phyloP scores from a whole-genome alignment of 2,113 vertebrate genomes.

The Thymallus thymallus region DNA sequence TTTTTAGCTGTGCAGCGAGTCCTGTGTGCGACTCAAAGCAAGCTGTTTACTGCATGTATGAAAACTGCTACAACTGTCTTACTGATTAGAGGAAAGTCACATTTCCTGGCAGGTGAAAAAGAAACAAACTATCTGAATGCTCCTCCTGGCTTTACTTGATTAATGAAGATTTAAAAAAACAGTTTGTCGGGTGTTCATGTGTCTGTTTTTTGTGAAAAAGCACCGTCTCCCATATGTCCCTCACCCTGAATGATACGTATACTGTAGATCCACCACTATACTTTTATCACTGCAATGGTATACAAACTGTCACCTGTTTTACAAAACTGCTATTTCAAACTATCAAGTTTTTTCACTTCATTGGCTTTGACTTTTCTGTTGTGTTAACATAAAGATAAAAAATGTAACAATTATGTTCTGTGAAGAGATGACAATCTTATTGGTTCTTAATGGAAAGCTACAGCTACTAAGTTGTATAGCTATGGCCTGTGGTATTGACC shows the following conservation, averaged over 20 bases:
- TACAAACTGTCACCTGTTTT: slow-evolving; percentile 1
- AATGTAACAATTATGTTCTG: background rate
- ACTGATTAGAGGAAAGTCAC: background rate
- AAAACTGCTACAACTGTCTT: background rate
- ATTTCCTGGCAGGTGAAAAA: slow-evolving; percentile 6
- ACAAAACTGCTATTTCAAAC: slow-evolving; percentile 24
- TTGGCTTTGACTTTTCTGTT: slow-evolving; percentile 48
- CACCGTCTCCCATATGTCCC: background rate
- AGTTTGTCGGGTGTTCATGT: slow-evolving; percentile 12
- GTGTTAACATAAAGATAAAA: slow-evolving; percentile 17
- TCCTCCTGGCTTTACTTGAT: slow-evolving; percentile 67
- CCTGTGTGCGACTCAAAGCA: slow-evolving; percentile 7
- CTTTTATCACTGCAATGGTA: slow-evolving; percentile 2
- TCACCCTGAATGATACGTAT: slow-evolving; percentile 15
- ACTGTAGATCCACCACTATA: background rate
- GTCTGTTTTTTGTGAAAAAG: slow-evolving; percentile 13
- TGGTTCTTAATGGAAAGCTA: background rate
- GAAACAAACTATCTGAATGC: slow-evolving; percentile 34
- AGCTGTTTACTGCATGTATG: slow-evolving; percentile 28
- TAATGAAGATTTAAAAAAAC: slow-evolving; percentile 41
- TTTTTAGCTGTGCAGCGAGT: slow-evolving; percentile 19
- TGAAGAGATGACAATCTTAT: background rate
- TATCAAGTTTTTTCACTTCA: slow-evolving; percentile 42
- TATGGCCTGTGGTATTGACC: background rate
- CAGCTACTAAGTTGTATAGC: background rate